Percentiles rank a stretch among this genome's conserved stretches.
Conservation (phyloP, 2,113 vertebrate genomes). For the Hemicordylus capensis region DNA sequence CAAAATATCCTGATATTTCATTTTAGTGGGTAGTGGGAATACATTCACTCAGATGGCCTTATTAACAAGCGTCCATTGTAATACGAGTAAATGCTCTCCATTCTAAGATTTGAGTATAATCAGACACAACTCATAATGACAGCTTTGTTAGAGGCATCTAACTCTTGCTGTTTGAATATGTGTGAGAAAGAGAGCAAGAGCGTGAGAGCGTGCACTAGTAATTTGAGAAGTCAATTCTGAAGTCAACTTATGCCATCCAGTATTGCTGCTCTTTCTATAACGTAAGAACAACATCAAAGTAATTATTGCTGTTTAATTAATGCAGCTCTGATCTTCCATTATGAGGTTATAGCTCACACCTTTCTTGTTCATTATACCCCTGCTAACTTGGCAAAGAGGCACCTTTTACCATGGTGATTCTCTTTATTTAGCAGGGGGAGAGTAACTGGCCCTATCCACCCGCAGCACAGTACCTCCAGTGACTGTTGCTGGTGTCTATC, state of each 20-base stretch:
- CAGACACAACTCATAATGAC: accelerated
- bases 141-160: neutral
- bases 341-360: neutral
- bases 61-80: neutral
- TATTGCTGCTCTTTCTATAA: neutral
- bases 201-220: neutral
- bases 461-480: too few relatives aligned
- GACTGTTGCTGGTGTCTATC: too few relatives aligned
- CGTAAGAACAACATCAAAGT: neutral
- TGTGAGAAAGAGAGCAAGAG: neutral
- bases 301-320: neutral
- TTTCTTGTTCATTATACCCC: neutral
- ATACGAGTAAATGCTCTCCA: neutral
- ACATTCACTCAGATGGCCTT: neutral
- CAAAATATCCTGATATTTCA: neutral
- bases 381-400: too few relatives aligned
- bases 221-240: neutral
- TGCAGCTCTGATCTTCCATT: neutral
- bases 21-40: neutral
- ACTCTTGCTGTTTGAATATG: neutral
- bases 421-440: too few relatives aligned
- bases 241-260: neutral
- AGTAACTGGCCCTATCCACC: too few relatives aligned
- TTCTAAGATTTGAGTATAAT: neutral
- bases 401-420: too few relatives aligned